phyloP scores from a whole-genome alignment of 2,888 invertebrate species.

The Drosophila ustulata region DNA sequence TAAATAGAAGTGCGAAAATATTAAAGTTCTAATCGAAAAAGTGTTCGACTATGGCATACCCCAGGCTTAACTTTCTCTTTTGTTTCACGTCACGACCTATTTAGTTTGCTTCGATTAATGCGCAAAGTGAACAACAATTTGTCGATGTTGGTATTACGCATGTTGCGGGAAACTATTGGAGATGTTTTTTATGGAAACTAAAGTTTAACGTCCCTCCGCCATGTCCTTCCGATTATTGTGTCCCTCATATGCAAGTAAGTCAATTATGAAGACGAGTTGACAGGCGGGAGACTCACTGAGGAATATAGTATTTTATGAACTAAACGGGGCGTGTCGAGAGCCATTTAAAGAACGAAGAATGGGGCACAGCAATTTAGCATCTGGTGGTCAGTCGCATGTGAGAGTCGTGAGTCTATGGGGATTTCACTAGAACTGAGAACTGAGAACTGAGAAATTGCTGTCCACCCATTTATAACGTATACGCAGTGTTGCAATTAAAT shows the following conservation, averaged over 20 bases:
- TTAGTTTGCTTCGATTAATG: too few species aligned
- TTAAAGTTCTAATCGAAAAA: too few species aligned
- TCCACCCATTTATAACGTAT: conserved; percentile 55
- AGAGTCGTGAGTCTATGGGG: neutral
- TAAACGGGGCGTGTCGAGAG: neutral
- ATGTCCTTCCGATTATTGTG: neutral
- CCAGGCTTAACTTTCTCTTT: too few species aligned
- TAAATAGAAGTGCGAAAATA: neutral
- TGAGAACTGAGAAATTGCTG: conserved; percentile 25
- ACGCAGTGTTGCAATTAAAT: conserved; percentile 53
- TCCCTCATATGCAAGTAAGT: conserved; percentile 29
- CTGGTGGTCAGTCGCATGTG: neutral
- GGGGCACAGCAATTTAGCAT: neutral
- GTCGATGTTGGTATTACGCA: too few species aligned
- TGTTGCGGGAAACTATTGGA: too few species aligned
- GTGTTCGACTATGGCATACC: too few species aligned
- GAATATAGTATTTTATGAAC: conserved; percentile 3
- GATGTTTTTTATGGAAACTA: too few species aligned
- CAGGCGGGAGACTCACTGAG: neutral
- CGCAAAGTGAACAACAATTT: too few species aligned
- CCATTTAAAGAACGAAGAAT: conserved; percentile 4
- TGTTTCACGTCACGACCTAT: too few species aligned
- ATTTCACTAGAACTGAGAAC: neutral
- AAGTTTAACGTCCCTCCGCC: too few species aligned
- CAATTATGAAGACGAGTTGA: conserved; percentile 19